Conservation (phyloP, 2,888 invertebrate genomes). For the Drosophila kokeensis region DNA sequence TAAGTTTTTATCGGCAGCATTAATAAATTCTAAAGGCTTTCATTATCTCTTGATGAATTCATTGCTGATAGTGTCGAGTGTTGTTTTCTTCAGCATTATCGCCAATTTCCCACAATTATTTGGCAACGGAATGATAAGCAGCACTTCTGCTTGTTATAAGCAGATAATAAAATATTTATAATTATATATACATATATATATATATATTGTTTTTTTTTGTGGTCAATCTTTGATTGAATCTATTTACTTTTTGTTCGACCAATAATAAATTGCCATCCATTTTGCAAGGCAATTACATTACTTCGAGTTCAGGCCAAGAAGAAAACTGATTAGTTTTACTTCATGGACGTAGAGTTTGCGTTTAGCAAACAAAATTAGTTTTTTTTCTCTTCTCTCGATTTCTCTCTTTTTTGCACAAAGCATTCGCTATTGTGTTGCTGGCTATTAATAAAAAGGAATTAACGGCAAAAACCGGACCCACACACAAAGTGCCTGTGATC, state of each 20-base stretch:
- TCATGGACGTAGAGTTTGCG: conserved; percentile 35
- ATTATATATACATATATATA: too few relatives aligned
- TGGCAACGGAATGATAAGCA: conserved; percentile 18
- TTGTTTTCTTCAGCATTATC: conserved; percentile 22
- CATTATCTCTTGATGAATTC: conserved; percentile 23
- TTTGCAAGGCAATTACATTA: conserved; percentile 42
- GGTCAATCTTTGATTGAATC: background rate
- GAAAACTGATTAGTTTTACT: conserved; percentile 70
- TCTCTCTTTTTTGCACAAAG: conserved; percentile 37
- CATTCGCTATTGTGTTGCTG: conserved; percentile 55
- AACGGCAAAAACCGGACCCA: conserved; percentile 78
- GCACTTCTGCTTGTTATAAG: background rate
- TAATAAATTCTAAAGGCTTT: conserved; percentile 59
- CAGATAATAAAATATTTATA: background rate
- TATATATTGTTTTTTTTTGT: background rate
- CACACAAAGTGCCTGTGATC: conserved; percentile 62
- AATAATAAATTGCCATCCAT: conserved; percentile 21
- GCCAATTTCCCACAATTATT: conserved; percentile 37
- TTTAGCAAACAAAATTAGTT: conserved; percentile 61
- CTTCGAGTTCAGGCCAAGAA: conserved; percentile 22
- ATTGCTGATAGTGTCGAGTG: conserved; percentile 29
- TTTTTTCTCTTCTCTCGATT: conserved; percentile 18
- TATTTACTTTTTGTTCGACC: background rate
- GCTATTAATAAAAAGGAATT: conserved; percentile 80
- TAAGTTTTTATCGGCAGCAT: conserved; percentile 55